phyloP scores from a whole-genome alignment of 2,888 invertebrate species.

The Lumbricus terrestris region DNA sequence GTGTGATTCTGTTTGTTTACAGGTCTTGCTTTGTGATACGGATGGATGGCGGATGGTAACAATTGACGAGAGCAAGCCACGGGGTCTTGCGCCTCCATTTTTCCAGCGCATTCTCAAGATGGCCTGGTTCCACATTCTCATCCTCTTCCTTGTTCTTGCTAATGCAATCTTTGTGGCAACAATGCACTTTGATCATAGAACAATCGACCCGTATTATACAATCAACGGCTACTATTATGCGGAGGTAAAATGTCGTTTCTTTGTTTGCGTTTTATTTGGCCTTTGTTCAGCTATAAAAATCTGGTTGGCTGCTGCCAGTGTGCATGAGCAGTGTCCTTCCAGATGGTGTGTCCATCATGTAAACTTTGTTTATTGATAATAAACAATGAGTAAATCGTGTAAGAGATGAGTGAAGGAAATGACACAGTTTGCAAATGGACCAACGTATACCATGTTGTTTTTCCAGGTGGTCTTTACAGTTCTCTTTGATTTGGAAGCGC shows the following conservation, averaged over 20 bases:
- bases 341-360: not conserved
- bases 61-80: constrained; percentile 92
- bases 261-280: no score
- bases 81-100: constrained; percentile 60
- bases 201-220: constrained; percentile 73
- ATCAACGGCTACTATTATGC: constrained; percentile 77
- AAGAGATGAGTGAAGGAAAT: not conserved
- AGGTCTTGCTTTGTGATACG: constrained; percentile 81
- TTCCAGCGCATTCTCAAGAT: constrained; percentile 68
- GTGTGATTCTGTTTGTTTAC: constrained; percentile 26
- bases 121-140: constrained; percentile 85
- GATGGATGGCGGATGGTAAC: constrained; percentile 93
- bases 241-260: constrained; percentile 65
- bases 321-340: not conserved
- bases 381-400: not conserved
- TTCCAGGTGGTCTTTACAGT: constrained; percentile 84
- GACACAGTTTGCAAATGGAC: not conserved
- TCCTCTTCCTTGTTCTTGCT: constrained; percentile 90
- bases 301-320: not conserved
- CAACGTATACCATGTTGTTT: constrained; percentile 7
- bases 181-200: constrained; percentile 67
- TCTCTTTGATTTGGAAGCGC: constrained; percentile 86
- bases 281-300: not conserved
- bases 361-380: no score
- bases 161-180: constrained; percentile 95